phyloP scores from a whole-genome alignment of 1,140 invertebrate genomes.

The Mya arenaria region DNA sequence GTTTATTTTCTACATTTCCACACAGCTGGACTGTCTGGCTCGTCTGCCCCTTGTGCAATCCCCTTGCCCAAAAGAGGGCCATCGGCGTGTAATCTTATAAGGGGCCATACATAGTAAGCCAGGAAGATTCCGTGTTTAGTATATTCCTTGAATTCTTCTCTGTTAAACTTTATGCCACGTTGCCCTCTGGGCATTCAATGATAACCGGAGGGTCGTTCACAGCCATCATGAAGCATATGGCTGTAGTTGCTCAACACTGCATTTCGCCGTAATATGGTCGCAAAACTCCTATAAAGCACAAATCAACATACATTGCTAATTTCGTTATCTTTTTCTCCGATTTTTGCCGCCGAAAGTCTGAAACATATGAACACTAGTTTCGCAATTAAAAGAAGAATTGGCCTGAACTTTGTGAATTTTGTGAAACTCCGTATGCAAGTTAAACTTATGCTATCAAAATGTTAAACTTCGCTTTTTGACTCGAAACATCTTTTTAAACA shows the following conservation, averaged over 20 bases:
- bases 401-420: too few relatives aligned
- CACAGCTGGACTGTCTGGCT: too few relatives aligned
- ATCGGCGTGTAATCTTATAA: background rate
- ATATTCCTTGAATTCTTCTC: conserved; percentile 13
- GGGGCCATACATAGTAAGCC: conserved; percentile 7
- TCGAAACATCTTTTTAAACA: too few relatives aligned
- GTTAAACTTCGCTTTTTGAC: background rate
- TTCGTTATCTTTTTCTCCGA: background rate
- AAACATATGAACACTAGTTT: too few relatives aligned
- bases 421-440: too few relatives aligned
- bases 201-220: conserved; percentile 7
- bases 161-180: too few relatives aligned
- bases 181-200: background rate
- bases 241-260: background rate
- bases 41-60: too few relatives aligned
- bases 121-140: conserved; percentile 15
- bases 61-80: too few relatives aligned
- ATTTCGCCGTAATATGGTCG: background rate
- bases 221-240: conserved; percentile 32
- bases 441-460: too few relatives aligned
- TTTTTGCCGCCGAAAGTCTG: background rate
- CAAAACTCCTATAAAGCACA: background rate
- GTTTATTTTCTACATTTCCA: too few relatives aligned
- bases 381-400: too few relatives aligned
- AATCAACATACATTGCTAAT: background rate